phyloP scores from a whole-genome alignment of 2,797 vertebrate genomes.

The Telmatherina bonti region DNA sequence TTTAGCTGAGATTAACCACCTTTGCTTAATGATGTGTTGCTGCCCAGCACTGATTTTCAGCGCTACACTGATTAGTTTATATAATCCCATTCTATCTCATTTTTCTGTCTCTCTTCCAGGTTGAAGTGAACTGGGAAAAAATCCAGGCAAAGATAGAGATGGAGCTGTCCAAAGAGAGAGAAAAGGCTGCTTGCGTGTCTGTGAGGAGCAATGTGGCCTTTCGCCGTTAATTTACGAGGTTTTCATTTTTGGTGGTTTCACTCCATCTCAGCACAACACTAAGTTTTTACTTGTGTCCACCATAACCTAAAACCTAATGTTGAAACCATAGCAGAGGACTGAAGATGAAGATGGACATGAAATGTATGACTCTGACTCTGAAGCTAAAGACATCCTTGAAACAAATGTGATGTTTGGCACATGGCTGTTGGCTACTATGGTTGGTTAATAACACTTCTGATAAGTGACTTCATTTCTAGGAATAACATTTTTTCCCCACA shows the following conservation, averaged over 20 bases:
- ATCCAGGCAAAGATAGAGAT: conserved; percentile 96
- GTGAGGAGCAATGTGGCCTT: conserved; percentile 79
- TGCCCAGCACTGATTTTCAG: neutral
- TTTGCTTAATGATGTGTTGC: conserved; percentile 9
- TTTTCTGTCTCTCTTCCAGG: conserved; percentile 79
- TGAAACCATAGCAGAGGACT: conserved; percentile 34
- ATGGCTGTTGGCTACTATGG: conserved; percentile 7
- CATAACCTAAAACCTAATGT: conserved; percentile 26
- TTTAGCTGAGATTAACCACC: neutral
- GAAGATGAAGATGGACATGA: conserved; percentile 3
- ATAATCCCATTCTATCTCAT: conserved; percentile 21
- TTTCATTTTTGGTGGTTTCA: conserved; percentile 20
- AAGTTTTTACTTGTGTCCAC: conserved; percentile 8
- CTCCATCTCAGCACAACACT: conserved; percentile 10
- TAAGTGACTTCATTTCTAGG: conserved; percentile 22
- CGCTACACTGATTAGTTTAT: conserved; percentile 7
- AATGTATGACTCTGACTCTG: conserved; percentile 19
- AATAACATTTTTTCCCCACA: neutral
- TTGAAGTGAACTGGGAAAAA: conserved; percentile 97
- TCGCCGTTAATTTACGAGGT: conserved; percentile 61
- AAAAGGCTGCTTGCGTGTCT: conserved; percentile 79
- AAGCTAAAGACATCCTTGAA: conserved; percentile 1
- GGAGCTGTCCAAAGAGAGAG: conserved; percentile 92
- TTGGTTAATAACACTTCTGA: conserved; percentile 13
- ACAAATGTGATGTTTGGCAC: conserved; percentile 17